A percentile compares a stretch with the other conserved stretches of the same genome.
Evolutionary conservation across 2,113 vertebrate genomes (phyloP).

Genomic region (Heteronetta atricapilla): DNA sequence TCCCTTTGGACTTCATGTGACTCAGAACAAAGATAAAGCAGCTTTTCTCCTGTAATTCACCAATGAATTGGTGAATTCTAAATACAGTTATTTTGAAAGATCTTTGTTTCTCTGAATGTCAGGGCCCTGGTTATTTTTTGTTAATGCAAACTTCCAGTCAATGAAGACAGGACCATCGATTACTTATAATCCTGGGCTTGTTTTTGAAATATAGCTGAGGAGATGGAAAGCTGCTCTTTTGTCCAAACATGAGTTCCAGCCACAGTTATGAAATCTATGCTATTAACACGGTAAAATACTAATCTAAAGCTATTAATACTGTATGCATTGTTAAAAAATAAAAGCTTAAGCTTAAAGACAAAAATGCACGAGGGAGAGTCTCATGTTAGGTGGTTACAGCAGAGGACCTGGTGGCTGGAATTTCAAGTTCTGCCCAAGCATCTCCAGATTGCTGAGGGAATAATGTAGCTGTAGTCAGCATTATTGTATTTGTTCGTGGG

Average conservation of each 20-base stretch:
- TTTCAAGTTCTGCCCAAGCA: background rate
- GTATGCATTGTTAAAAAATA: background rate
- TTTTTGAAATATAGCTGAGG: slow-evolving; percentile 5
- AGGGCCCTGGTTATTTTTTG: slow-evolving; percentile 21
- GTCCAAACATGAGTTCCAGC: background rate
- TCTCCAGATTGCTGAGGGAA: background rate
- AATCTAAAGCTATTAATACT: background rate
- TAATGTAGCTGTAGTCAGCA: background rate
- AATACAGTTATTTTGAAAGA: slow-evolving; percentile 37
- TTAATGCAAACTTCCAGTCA: slow-evolving; percentile 17
- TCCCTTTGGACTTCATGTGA: slow-evolving; percentile 50
- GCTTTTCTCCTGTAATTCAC: slow-evolving; percentile 59
- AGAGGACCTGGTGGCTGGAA: background rate
- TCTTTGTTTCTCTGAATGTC: slow-evolving; percentile 53
- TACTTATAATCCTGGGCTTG: background rate
- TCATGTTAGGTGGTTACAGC: background rate
- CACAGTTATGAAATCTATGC: no score
- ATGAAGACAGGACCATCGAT: background rate
- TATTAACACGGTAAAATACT: no score
- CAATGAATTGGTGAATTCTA: slow-evolving; percentile 34
- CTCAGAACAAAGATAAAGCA: slow-evolving; percentile 63
- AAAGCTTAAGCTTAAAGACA: background rate
- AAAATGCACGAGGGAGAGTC: background rate
- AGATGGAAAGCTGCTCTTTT: background rate
- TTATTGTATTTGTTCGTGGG: background rate